Conservation (phyloP, 2,797 vertebrate species). For the Poeciliopsis turneri region DNA sequence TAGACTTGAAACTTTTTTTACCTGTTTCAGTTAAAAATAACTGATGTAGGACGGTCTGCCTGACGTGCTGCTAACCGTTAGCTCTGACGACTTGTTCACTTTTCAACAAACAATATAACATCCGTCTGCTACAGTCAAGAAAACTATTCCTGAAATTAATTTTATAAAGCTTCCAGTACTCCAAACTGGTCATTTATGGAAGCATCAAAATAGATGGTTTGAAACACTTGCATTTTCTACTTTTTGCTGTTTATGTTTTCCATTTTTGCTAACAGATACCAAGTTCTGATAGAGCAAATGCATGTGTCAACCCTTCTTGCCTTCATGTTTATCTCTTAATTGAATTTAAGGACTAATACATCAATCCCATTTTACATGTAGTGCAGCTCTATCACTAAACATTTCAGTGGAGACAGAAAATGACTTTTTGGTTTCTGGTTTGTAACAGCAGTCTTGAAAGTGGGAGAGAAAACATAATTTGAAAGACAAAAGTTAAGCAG, state of each 20-base stretch:
- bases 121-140: not conserved
- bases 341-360: not conserved
- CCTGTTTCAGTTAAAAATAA: not conserved
- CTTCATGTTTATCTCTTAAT: conserved; percentile 1
- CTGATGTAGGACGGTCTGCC: not conserved
- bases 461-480: not conserved
- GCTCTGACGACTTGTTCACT: not conserved
- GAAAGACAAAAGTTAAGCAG: not conserved
- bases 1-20: not conserved
- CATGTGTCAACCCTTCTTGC: not conserved
- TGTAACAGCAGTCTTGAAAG: not conserved
- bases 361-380: not conserved
- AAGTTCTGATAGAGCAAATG: not conserved
- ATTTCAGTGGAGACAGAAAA: not conserved
- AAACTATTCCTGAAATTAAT: not conserved
- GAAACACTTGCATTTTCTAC: not conserved
- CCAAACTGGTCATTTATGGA: not conserved
- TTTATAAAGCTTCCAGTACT: not conserved
- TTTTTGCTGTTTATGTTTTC: not conserved
- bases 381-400: not conserved
- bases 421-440: not conserved
- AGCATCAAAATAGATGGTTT: not conserved
- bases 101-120: not conserved
- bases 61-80: not conserved
- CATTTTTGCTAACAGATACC: not conserved